Evolutionary conservation across 2,113 vertebrate genomes (phyloP), one percentile per base, ranked within the genome.

Genomic region (Austrofundulus limnaeus): DNA sequence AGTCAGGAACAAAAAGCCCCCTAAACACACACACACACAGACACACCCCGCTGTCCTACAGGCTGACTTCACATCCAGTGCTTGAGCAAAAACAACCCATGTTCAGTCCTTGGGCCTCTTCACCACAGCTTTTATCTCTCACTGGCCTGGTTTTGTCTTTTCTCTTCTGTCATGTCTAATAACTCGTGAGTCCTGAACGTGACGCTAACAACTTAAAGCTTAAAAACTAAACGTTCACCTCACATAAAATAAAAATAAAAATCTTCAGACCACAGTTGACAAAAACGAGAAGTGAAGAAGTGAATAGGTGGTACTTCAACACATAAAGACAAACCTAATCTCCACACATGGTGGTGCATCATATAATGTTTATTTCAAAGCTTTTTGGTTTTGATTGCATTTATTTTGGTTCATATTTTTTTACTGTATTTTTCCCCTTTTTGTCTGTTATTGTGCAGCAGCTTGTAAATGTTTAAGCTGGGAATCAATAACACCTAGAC

Each of bases 161-260:
- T 61, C 66, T 78, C 71, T 61, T 34, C 72, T 72, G 64, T 56
- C 63, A 38, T 31, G 57, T 86, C 82, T 85, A 57, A 79, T 70
- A 74, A 72, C 52, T 47, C 24, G 73, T 81, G 80, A 79, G 82
- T 84, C 75, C 74, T 77, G 77, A 68, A 77, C 68, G 77, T 82
- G 82, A 85, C 82, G n/a, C n/a, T n/a, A n/a, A n/a, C n/a, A n/a
- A n/a, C n/a, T n/a, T n/a, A n/a, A 81, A 80, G 61, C 37, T 72
- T n/a, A 56, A 76, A 67, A 80, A 81, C 61, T 69, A 59, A 57
- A 49, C 14, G 53, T 74, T 59, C 60, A 72, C 49, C 41, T 59
- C 34, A 62, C 45, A 43, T 23, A 57, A n/a, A n/a, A n/a, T n/a
- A 31, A 51, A 66, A 47, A 80, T 66, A 19, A 28, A 58, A 75